A percentile compares a stretch with the other conserved stretches of the same genome.
These are phyloP conservation scores for Semnornis frantzii DNA, from an alignment of 2,113 vertebrate genomes.

Conservation along the genomic window DNA sequence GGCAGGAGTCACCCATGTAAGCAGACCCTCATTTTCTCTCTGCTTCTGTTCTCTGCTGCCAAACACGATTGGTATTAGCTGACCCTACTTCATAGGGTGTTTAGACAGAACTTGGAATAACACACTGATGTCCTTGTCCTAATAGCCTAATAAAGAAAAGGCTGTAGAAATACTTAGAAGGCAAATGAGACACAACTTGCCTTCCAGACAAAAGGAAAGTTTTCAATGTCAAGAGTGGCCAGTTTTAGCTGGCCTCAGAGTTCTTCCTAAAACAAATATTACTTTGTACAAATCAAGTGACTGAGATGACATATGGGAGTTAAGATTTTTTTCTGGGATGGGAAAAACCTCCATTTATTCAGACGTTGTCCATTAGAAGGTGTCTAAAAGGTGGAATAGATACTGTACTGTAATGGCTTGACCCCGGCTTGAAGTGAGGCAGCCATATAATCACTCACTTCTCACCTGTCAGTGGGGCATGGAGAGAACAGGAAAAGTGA, in stretches of 20 bases:
- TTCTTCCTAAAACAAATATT: neutral
- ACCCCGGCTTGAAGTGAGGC: neutral
- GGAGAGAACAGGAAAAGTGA: neutral
- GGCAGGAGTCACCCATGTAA: neutral
- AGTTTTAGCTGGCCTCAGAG: neutral
- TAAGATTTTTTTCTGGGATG: neutral
- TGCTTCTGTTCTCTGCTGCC: neutral
- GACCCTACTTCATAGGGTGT: neutral
- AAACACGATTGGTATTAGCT: neutral
- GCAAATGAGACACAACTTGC: neutral
- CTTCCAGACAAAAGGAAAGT: neutral
- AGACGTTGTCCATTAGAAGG: neutral
- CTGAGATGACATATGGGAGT: neutral
- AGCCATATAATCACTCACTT: neutral
- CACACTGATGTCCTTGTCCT: neutral
- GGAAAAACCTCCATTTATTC: neutral
- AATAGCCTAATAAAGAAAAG: neutral
- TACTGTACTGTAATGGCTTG: fast-evolving
- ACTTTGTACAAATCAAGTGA: neutral
- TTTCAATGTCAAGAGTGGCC: neutral
- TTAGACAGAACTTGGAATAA: neutral
- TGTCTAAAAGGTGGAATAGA: neutral
- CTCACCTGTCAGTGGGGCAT: neutral
- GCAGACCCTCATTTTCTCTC: fast-evolving
- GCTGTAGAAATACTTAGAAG: neutral